Base-by-base conservation (phyloP, 2,888 invertebrate species). In the Drosophila neonasuta region DNA sequence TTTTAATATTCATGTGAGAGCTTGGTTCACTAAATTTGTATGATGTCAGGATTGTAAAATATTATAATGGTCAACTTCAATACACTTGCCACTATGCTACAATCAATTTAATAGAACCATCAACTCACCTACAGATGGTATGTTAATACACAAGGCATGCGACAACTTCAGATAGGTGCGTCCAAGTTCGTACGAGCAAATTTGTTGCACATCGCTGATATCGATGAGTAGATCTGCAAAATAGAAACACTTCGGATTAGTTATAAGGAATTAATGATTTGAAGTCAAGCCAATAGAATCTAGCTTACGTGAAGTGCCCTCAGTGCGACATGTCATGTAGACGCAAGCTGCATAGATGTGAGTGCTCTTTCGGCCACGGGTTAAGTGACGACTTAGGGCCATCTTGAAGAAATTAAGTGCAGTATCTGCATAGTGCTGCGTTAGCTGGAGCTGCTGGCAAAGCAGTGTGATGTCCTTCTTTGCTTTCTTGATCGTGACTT, bases 301-400 rank as follows among this genome's bases (percentile, higher is more conserved):
- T 0, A 2, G 67, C 94, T 94, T 95, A 97, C 97, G 98, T 76
- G 97, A 95, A 65, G 98, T 98, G 80, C 96, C 96, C 91, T 99
- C 98, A 1, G 96, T 96, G 73, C 99, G 93, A 88, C 99, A 99
- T 0, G 98, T 98, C 89, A 99, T 96, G 89, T 99, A 99, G 2
- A 99, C 95, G 91, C 99, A 99, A 29, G 99, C 98, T 34, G 99
- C 99, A 88, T 98, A 95, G 54, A 99, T 97, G 88, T 97, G 96
- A 11, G 95, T 94, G 73, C 96, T 95, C 78, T 95, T 96, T 36
- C 99, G 92, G 9, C 99, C 99, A 80, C 97, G 94, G 0, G 99
- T 99, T 48, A 97, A 91, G 82, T 97, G 95, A 13, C 95, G 92
- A 55, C 93, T 93, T 11, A 97, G 89, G 11, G 97, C 97, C 95